Evolutionary conservation across 2,797 vertebrate genomes (phyloP).

Genomic region (Sebastes ruberrimus): DNA sequence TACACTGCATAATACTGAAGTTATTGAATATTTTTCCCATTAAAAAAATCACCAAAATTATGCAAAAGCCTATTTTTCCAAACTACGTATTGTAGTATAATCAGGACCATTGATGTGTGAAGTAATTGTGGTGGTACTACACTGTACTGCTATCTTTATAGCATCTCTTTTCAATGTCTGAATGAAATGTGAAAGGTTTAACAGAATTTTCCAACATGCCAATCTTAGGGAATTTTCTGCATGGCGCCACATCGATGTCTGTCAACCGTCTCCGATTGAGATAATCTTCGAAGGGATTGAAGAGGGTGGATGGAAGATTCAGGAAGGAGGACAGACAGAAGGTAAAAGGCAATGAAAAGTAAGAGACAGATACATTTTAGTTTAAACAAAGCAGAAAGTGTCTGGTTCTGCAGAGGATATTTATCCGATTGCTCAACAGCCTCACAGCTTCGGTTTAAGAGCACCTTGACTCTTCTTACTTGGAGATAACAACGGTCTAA

Average conservation of each 20-base stretch:
- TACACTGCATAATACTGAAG: too few species aligned
- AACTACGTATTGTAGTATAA: too few species aligned
- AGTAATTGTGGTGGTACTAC: too few species aligned
- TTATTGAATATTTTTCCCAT: too few species aligned
- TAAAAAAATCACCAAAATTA: too few species aligned
- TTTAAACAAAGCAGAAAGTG: conserved; percentile 6
- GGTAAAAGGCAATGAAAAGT: neutral
- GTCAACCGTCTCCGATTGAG: neutral
- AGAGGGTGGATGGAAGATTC: neutral
- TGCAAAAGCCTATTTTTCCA: too few species aligned
- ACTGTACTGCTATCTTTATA: too few species aligned
- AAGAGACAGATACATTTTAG: neutral
- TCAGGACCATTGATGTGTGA: too few species aligned
- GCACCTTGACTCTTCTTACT: conserved; percentile 49
- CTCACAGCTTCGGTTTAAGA: conserved; percentile 1
- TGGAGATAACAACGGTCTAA: conserved; percentile 43
- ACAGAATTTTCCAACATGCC: neutral
- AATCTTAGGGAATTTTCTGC: neutral
- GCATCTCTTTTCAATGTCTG: neutral
- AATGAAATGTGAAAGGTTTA: neutral
- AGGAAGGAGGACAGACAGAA: neutral
- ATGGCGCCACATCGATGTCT: neutral
- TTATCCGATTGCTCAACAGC: conserved; percentile 31
- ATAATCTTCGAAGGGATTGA: neutral
- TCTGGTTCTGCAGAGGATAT: conserved; percentile 16